These are phyloP conservation scores for Lasiurus cinereus DNA, from an alignment of 2,113 vertebrate genomes.

Conservation along the genomic window DNA sequence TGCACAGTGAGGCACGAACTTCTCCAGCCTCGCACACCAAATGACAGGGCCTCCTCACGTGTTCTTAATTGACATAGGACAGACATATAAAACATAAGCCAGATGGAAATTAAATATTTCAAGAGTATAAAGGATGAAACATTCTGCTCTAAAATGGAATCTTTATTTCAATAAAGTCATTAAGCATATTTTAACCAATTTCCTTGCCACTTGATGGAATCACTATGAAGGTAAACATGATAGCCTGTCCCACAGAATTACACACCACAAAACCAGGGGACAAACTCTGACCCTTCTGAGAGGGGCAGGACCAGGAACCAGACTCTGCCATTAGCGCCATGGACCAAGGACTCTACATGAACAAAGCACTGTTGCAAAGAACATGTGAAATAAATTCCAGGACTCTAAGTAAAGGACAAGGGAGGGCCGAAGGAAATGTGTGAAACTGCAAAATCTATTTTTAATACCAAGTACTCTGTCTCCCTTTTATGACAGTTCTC, in stretches of 20 bases:
- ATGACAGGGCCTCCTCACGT: conserved; percentile 74
- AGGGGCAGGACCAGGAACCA: background rate
- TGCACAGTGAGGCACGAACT: background rate
- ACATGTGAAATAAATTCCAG: background rate
- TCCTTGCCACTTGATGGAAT: conserved; percentile 64
- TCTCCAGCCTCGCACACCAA: conserved; percentile 58
- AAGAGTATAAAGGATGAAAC: conserved; percentile 80
- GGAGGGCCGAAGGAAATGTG: background rate
- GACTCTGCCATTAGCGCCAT: background rate
- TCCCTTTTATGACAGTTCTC: background rate
- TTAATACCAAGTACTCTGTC: background rate
- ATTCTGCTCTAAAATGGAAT: conserved; percentile 80
- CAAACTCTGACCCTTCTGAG: background rate
- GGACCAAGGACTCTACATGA: background rate
- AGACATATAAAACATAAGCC: conserved; percentile 81
- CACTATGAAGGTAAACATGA: conserved; percentile 50
- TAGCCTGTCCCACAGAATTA: background rate
- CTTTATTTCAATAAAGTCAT: conserved; percentile 84
- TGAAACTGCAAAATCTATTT: background rate
- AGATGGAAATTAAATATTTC: conserved; percentile 87
- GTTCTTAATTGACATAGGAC: conserved; percentile 81
- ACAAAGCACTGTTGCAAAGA: conserved; percentile 4
- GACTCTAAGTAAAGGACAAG: background rate
- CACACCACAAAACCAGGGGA: conserved; percentile 34
- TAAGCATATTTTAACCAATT: conserved; percentile 82